Conservation (phyloP, 2,888 invertebrate species). For the Calephelis perditalis region DNA sequence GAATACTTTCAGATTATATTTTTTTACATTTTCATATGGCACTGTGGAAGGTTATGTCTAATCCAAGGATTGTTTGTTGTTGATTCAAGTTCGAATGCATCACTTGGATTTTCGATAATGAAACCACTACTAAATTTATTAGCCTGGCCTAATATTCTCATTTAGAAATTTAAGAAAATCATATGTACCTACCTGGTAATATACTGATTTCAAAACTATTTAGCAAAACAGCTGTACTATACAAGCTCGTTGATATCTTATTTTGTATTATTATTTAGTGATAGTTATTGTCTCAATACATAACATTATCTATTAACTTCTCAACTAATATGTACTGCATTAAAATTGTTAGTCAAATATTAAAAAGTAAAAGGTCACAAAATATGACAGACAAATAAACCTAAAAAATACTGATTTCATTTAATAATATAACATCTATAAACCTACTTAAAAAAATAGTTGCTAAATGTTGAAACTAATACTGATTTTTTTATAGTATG, state of each 20-base stretch:
- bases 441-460: too few relatives aligned
- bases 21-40: too few relatives aligned
- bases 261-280: conserved; percentile 53
- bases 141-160: too few relatives aligned
- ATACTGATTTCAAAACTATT: background rate
- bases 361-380: conserved; percentile 29
- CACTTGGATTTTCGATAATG: too few relatives aligned
- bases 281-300: conserved; percentile 62
- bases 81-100: too few relatives aligned
- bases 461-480: conserved; percentile 26
- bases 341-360: conserved; percentile 11
- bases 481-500: conserved; percentile 39
- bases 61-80: too few relatives aligned
- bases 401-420: conserved; percentile 23
- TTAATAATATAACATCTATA: too few relatives aligned
- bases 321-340: conserved; percentile 24
- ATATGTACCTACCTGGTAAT: too few relatives aligned
- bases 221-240: conserved; percentile 18
- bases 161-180: too few relatives aligned
- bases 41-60: too few relatives aligned
- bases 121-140: too few relatives aligned
- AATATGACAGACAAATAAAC: conserved; percentile 29
- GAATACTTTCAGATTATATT: too few relatives aligned
- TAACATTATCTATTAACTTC: conserved; percentile 13
- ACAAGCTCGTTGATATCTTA: conserved; percentile 62